Percentiles rank a stretch among this genome's conserved stretches.
phyloP scores from a whole-genome alignment of 1,140 invertebrate species.

The Tetraneura akinire region DNA sequence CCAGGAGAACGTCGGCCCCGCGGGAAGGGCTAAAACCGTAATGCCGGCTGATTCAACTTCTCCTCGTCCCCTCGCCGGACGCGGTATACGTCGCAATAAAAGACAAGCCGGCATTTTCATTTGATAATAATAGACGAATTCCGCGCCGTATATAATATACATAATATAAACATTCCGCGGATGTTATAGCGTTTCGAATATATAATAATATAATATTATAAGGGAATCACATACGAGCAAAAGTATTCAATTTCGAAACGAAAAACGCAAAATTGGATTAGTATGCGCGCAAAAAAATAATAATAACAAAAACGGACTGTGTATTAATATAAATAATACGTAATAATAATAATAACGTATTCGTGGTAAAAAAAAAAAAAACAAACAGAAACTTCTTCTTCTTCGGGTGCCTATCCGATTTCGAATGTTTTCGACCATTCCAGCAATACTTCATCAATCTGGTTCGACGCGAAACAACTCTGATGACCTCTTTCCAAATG shows the following conservation, averaged over 20 bases:
- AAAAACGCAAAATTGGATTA: neutral
- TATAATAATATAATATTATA: no score
- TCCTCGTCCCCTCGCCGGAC: neutral
- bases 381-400: no score
- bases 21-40: neutral
- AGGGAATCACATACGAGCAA: neutral
- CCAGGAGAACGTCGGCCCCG: neutral
- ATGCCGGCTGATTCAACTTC: neutral
- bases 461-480: no score
- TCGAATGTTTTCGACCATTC: no score
- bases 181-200: neutral
- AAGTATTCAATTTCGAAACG: neutral
- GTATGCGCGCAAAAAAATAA: neutral
- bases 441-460: no score
- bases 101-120: constrained; percentile 2
- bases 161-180: neutral
- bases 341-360: no score
- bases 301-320: no score
- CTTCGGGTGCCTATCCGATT: no score
- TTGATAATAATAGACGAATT: constrained; percentile 28
- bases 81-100: neutral
- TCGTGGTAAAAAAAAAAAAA: no score
- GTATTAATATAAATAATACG: no score
- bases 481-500: no score
- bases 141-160: neutral